phyloP scores from a whole-genome alignment of 1,140 invertebrate genomes.

The Hycleus cichorii region DNA sequence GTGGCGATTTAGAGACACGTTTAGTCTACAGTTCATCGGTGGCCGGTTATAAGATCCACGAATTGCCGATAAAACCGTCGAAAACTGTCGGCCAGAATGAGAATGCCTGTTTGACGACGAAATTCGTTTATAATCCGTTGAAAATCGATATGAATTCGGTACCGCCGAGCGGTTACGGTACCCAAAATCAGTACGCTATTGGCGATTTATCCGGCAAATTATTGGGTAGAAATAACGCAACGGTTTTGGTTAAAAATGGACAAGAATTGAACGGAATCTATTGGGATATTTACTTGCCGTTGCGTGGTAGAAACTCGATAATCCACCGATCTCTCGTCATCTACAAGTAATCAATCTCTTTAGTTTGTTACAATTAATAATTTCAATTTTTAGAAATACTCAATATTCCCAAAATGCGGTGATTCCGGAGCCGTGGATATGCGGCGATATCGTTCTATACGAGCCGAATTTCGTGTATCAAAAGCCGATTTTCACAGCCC shows the following conservation, averaged over 20 bases:
- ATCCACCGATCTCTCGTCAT: slow-evolving; percentile 77
- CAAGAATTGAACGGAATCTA: slow-evolving; percentile 64
- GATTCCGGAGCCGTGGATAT: slow-evolving; percentile 57
- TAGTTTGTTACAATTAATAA: slow-evolving; percentile 4
- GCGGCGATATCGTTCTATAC: slow-evolving; percentile 58
- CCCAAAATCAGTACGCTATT: slow-evolving; percentile 80
- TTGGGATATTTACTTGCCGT: slow-evolving; percentile 79
- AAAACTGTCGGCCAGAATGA: slow-evolving; percentile 41
- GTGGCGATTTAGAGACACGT: slow-evolving; percentile 54
- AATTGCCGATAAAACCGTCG: slow-evolving; percentile 55
- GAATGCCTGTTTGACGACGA: slow-evolving; percentile 56
- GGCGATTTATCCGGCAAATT: slow-evolving; percentile 89
- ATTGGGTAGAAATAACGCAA: slow-evolving; percentile 60
- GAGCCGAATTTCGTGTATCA: slow-evolving; percentile 58
- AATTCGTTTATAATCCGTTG: slow-evolving; percentile 61
- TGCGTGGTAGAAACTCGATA: slow-evolving; percentile 73
- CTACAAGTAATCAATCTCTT: slow-evolving; percentile 53
- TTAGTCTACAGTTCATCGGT: slow-evolving; percentile 55
- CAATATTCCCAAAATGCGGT: slow-evolving; percentile 28
- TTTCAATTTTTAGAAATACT: slow-evolving; percentile 25
- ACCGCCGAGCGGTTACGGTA: slow-evolving; percentile 64
- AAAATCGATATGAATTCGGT: slow-evolving; percentile 47
- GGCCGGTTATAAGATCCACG: slow-evolving; percentile 60
- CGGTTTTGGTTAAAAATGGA: slow-evolving; percentile 57
- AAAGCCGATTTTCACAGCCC: slow-evolving; percentile 62